Evolutionary conservation across 2,797 vertebrate genomes (phyloP), one percentile per base, ranked within the genome.

Genomic region (Sternarchorhynchus goeldii): DNA sequence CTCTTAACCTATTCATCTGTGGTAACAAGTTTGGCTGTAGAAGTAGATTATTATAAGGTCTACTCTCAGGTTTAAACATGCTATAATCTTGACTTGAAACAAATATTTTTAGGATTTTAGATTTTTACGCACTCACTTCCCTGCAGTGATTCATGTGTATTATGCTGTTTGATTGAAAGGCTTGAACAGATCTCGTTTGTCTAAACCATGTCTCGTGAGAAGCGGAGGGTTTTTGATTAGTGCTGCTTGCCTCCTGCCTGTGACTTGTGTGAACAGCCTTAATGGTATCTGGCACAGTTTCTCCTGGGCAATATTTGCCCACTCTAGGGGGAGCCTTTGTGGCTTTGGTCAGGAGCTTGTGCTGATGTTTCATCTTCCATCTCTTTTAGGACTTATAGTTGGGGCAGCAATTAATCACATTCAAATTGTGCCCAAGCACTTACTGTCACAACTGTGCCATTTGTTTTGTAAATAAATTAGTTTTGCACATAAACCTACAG

Each of bases 391-490:
- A 93, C 94, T 92, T 57, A 74, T 94, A 90, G 90, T 83, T 85
- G 92, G 83, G 92, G 90, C 90, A 91, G 63, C 88, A 88, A 88
- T 90, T 59, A 90, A 85, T 93, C 89, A 91, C 63, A 93, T 95
- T 89, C 93, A 93, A 93, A 91, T 93, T 94, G 91, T 95, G 96
- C 95, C 95, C 94, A 94, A 94, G 92, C 91, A 94, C 94, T 86
- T 89, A 94, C 93, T 94, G 92, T 95, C 93, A 95, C 94, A 94
- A 90, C 93, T 94, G 94, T 97, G 95, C 95, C 95, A 95, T 96
- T 97, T 94, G 93, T 96, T 96, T 96, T 99, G 96, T 98, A 98
- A 98, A 99, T 99, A 98, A 92, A 96, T 86, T 95, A 94, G 93
- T 97, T 99, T 98, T 98, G 96, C 96, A 97, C 95, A 96, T 95